These are phyloP conservation scores for Sebastes vulpes DNA, from an alignment of 2,797 vertebrate genomes.

Conservation along the genomic window DNA sequence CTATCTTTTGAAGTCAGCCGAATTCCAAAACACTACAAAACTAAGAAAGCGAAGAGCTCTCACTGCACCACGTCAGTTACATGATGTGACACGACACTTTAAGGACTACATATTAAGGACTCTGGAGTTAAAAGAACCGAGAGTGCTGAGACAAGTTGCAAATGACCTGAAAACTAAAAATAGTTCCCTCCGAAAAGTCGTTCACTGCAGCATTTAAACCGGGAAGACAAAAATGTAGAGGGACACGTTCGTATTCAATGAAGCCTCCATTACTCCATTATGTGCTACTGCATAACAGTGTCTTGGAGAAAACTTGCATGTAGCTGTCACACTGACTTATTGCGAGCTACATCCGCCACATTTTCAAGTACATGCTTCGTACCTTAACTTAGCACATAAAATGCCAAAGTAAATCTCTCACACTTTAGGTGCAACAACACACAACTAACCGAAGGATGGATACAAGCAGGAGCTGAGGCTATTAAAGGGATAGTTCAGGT, in stretches of 20 bases:
- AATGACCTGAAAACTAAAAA: conserved; percentile 78
- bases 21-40: conserved; percentile 29
- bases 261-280: conserved; percentile 3
- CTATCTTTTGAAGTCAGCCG: conserved; percentile 51
- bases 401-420: not conserved
- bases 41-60: conserved; percentile 9
- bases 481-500: no score
- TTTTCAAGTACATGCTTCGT: not conserved
- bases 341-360: not conserved
- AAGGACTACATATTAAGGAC: conserved; percentile 68
- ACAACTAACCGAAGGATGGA: not conserved
- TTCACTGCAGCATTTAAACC: conserved; percentile 41
- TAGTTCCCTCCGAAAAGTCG: conserved; percentile 47
- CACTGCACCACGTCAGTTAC: conserved; percentile 47
- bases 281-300: not conserved
- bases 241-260: not conserved
- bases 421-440: not conserved
- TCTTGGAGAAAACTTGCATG: not conserved
- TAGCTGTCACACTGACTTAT: conserved; percentile 12
- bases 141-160: conserved; percentile 62
- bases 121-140: conserved; percentile 52
- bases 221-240: conserved; percentile 20
- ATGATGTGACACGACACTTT: conserved; percentile 70
- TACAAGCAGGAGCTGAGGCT: not conserved
- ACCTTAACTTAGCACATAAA: not conserved